These are phyloP conservation scores for Setipinna tenuifilis DNA, from an alignment of 2,797 vertebrate genomes.

Conservation along the genomic window DNA sequence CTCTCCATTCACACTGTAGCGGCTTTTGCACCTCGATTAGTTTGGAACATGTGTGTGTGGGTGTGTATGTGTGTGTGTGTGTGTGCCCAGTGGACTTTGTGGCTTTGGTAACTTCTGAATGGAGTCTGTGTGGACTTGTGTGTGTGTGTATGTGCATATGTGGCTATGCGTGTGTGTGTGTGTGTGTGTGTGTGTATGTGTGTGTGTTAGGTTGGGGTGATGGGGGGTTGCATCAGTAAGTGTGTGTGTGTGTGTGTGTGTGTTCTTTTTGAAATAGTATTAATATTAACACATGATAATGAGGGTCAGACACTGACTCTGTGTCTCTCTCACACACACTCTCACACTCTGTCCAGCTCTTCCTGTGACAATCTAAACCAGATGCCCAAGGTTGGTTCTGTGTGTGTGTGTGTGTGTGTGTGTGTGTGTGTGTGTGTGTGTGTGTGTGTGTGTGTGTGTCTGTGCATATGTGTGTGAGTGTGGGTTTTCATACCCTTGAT, in stretches of 20 bases:
- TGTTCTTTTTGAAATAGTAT: constrained; percentile 67
- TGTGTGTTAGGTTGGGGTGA: background rate
- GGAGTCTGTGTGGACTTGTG: constrained; percentile 17
- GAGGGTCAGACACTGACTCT: constrained; percentile 82
- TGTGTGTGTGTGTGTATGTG: background rate
- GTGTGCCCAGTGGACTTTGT: background rate
- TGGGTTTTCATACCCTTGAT: constrained; percentile 32
- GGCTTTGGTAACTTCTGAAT: constrained; percentile 19
- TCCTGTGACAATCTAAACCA: constrained; percentile 84
- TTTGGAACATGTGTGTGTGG: background rate
- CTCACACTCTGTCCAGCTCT: constrained; percentile 61
- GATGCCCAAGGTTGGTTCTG: constrained; percentile 77
- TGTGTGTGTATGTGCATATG: background rate
- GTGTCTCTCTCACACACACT: constrained; percentile 62
- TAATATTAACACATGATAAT: constrained; percentile 87
- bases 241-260: constrained; percentile 14
- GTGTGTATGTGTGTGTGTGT: too few relatives aligned
- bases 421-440: constrained; percentile 42
- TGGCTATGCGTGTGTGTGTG: background rate
- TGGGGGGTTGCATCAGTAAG: background rate
- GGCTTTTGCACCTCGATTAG: background rate
- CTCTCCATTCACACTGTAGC: constrained; percentile 12
- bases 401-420: constrained; percentile 60
- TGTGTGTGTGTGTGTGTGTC: constrained; percentile 14
- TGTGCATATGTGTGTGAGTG: constrained; percentile 1